These are phyloP conservation scores for Mesorhabditis spiculigera DNA, from an alignment of 2,888 invertebrate species.

Conservation along the genomic window DNA sequence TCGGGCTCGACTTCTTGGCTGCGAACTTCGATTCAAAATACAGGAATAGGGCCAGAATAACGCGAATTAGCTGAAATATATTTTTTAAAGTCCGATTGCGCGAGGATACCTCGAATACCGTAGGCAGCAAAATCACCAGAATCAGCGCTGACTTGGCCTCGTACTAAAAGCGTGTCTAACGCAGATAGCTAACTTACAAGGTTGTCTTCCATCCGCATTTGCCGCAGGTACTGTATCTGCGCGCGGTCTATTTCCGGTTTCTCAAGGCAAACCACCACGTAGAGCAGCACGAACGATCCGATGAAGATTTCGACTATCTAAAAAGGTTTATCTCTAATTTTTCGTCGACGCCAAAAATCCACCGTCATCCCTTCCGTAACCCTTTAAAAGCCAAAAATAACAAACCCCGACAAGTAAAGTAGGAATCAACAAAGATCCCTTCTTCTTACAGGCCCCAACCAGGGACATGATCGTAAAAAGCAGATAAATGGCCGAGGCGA, in stretches of 20 bases:
- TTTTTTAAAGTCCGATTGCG: background rate
- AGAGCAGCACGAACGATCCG: background rate
- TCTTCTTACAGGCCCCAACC: background rate
- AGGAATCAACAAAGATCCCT: background rate
- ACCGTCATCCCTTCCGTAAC: no score
- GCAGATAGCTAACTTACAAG: no score
- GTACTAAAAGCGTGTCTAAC: no score
- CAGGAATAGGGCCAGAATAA: background rate
- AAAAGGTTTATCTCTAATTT: no score
- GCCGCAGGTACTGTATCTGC: no score
- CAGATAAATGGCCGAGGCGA: background rate
- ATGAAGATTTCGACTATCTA: no score
- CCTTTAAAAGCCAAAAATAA: no score
- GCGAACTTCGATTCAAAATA: background rate
- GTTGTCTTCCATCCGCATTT: no score
- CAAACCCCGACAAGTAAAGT: no score
- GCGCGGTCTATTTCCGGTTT: no score
- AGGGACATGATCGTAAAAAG: background rate
- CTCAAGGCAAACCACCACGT: background rate
- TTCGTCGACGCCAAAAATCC: no score
- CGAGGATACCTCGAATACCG: background rate
- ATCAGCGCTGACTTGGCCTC: background rate
- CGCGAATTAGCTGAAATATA: background rate
- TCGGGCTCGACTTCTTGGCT: background rate
- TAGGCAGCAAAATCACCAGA: background rate